A percentile compares a stretch with the other conserved stretches of the same genome.
phyloP scores from a whole-genome alignment of 1,140 invertebrate species.

The Brachionus asplanchnoidis region DNA sequence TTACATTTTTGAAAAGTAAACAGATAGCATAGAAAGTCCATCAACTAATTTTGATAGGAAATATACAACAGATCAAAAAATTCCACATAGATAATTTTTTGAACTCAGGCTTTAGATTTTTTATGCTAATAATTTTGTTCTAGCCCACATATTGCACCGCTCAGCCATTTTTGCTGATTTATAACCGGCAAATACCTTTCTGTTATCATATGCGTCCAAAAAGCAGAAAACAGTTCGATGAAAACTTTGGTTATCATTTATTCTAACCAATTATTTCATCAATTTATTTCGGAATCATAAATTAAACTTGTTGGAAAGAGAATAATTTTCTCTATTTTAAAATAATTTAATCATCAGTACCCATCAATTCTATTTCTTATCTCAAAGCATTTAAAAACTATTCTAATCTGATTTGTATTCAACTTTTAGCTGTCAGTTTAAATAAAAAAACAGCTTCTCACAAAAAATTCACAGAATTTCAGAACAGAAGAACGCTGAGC shows the following conservation, averaged over 20 bases:
- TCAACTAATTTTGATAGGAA: background rate
- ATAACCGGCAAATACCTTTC: background rate
- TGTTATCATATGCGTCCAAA: background rate
- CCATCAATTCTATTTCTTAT: background rate
- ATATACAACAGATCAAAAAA: background rate
- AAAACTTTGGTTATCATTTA: background rate
- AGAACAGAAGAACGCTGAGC: background rate
- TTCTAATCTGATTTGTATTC: background rate
- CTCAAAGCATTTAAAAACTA: background rate
- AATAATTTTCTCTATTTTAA: background rate
- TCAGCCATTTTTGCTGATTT: background rate
- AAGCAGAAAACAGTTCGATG: background rate
- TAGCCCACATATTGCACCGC: background rate
- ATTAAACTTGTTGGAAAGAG: background rate
- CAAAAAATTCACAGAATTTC: slow-evolving; percentile 27
- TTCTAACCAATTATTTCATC: slow-evolving; percentile 23
- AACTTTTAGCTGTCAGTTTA: background rate
- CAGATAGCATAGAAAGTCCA: background rate
- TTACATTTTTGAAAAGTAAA: background rate
- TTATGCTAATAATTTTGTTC: background rate
- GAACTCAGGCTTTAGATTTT: background rate
- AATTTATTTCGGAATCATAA: background rate
- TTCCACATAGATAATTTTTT: background rate
- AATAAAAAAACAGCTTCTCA: slow-evolving; percentile 2
- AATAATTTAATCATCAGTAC: background rate